Evolutionary conservation across 2,888 invertebrate genomes (phyloP).

Genomic region (Nephrotoma appendiculata): DNA sequence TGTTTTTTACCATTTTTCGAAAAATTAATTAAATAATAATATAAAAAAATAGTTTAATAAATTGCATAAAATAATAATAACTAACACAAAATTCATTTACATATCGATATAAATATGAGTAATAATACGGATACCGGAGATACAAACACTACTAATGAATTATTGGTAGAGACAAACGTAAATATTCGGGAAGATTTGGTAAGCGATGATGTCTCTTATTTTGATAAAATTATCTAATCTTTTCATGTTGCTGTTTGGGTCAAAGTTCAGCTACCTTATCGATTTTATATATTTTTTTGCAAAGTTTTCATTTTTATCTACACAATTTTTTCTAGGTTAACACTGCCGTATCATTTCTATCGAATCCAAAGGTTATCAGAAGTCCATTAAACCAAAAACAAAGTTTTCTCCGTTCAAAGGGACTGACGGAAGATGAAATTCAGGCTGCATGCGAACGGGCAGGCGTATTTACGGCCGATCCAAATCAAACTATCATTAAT

Average conservation of each 20-base stretch:
- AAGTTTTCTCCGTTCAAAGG: constrained; percentile 62
- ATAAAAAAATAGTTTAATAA: background rate
- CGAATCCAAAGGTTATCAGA: constrained; percentile 67
- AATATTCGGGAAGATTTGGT: constrained; percentile 24
- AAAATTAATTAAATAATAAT: background rate
- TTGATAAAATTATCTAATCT: background rate
- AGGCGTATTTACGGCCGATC: constrained; percentile 27
- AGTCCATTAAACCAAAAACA: constrained; percentile 66
- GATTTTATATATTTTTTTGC: background rate
- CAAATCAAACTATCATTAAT: constrained; percentile 26
- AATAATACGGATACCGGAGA: constrained; percentile 28
- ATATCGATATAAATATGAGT: constrained; percentile 27
- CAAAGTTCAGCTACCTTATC: background rate
- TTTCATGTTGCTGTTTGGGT: background rate
- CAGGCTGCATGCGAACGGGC: constrained; percentile 57
- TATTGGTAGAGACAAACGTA: background rate
- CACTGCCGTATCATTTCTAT: constrained; percentile 71
- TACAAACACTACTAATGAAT: constrained; percentile 19
- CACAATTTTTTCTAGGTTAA: constrained; percentile 42
- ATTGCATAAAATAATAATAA: background rate
- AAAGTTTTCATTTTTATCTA: background rate
- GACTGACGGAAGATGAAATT: constrained; percentile 60
- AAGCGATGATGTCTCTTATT: constrained; percentile 11
- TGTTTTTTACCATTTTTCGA: background rate
- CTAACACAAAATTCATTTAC: constrained; percentile 25